Percentiles rank a stretch among this genome's conserved stretches.
phyloP scores from a whole-genome alignment of 2,888 invertebrate species.

The Polietes domitor region DNA sequence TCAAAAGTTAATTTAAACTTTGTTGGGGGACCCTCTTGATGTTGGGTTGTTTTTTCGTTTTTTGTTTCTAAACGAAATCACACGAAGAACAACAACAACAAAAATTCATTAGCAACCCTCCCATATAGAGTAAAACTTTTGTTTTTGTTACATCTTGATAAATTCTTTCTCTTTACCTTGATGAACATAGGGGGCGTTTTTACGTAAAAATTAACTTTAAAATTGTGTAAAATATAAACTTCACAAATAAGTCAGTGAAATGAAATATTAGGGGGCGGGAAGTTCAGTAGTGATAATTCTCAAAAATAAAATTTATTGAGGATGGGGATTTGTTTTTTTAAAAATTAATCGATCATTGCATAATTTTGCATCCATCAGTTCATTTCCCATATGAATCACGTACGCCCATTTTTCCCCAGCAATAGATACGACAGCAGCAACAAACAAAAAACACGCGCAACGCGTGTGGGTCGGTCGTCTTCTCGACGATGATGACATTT shows the following conservation, averaged over 20 bases:
- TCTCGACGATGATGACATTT: not conserved
- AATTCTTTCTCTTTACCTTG: not conserved
- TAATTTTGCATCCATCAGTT: not conserved
- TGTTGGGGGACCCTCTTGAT: not conserved
- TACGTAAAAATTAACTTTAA: too few relatives aligned
- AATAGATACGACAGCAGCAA: not conserved
- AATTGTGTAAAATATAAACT: too few relatives aligned
- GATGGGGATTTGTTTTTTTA: too few relatives aligned
- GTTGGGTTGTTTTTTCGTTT: not conserved
- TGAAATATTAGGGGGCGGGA: too few relatives aligned
- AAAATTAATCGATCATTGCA: not conserved
- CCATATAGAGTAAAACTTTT: not conserved
- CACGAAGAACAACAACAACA: not conserved
- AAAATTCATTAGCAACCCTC: not conserved
- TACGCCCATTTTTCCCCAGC: not conserved
- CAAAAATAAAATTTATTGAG: too few relatives aligned
- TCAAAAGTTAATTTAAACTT: constrained; percentile 5
- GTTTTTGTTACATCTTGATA: constrained; percentile 1
- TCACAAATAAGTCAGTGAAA: too few relatives aligned
- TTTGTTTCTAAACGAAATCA: not conserved
- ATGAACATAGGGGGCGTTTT: too few relatives aligned
- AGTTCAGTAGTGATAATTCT: too few relatives aligned
- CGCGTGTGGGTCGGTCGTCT: not conserved
- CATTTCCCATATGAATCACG: not conserved
- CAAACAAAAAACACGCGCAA: not conserved